Conservation (phyloP, 2,113 vertebrate species). For the Aspiorhynchus laticeps region DNA sequence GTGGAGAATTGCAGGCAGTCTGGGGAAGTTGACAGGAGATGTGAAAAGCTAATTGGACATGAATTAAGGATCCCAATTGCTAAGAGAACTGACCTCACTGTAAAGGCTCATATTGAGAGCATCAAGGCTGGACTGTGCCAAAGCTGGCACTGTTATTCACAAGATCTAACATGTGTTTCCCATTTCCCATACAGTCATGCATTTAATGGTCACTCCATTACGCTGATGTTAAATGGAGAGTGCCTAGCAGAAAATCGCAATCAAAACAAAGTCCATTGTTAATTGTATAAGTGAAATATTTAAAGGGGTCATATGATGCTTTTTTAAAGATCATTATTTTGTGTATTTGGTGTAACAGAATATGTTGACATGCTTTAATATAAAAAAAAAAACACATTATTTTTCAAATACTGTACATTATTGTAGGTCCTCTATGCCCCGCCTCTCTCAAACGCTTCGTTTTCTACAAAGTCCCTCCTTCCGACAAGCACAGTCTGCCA, state of each 20-base stretch:
- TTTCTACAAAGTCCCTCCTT: too few relatives aligned
- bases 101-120: background rate
- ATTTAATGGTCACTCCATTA: background rate
- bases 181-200: background rate
- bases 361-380: too few relatives aligned
- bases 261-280: background rate
- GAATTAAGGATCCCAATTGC: slow-evolving; percentile 42
- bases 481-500: too few relatives aligned
- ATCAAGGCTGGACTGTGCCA: background rate
- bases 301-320: too few relatives aligned
- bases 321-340: too few relatives aligned
- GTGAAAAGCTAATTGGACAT: slow-evolving; percentile 48
- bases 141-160: background rate
- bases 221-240: background rate
- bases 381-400: too few relatives aligned
- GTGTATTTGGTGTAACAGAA: too few relatives aligned
- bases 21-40: slow-evolving; percentile 34
- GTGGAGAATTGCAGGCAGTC: slow-evolving; percentile 44
- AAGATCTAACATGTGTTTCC: background rate
- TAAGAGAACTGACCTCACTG: slow-evolving; percentile 31
- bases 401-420: too few relatives aligned
- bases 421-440: too few relatives aligned
- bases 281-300: background rate
- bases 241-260: background rate
- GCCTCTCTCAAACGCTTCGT: too few relatives aligned